Conservation (phyloP, 2,888 invertebrate genomes). For the Tiliacea aurago region DNA sequence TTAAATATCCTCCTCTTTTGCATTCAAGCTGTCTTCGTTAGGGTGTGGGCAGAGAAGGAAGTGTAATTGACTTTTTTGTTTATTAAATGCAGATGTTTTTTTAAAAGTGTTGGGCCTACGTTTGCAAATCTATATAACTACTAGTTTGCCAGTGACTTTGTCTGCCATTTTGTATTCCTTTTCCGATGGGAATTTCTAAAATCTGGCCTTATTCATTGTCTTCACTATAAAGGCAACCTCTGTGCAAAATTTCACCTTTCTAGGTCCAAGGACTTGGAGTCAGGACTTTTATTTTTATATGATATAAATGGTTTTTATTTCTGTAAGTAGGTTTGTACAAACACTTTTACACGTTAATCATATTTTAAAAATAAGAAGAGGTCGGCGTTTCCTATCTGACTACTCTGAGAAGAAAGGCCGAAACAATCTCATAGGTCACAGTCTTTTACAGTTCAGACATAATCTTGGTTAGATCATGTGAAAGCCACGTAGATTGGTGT, state of each 20-base stretch:
- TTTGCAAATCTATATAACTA: neutral
- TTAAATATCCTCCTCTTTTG: constrained; percentile 60
- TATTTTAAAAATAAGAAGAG: no score
- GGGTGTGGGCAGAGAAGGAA: neutral
- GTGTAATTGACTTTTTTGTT: constrained; percentile 4
- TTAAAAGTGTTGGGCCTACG: neutral
- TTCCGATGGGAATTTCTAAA: neutral
- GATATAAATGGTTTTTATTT: no score
- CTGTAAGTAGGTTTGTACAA: no score
- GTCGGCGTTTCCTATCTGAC: no score
- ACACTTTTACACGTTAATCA: no score
- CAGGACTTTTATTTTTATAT: neutral
- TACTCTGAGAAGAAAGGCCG: no score
- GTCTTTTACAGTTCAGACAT: no score
- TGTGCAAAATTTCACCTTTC: neutral
- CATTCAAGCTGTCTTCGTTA: constrained; percentile 32
- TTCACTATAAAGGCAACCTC: neutral
- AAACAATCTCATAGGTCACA: no score
- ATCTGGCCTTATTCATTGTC: neutral
- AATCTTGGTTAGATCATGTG: no score
- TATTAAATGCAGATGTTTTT: constrained; percentile 12
- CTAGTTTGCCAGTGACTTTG: neutral
- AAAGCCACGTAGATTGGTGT: no score
- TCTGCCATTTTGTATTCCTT: neutral
- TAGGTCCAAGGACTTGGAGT: neutral